Evolutionary conservation across 2,113 vertebrate genomes (phyloP).

Genomic region (Oreocharis arfaki): DNA sequence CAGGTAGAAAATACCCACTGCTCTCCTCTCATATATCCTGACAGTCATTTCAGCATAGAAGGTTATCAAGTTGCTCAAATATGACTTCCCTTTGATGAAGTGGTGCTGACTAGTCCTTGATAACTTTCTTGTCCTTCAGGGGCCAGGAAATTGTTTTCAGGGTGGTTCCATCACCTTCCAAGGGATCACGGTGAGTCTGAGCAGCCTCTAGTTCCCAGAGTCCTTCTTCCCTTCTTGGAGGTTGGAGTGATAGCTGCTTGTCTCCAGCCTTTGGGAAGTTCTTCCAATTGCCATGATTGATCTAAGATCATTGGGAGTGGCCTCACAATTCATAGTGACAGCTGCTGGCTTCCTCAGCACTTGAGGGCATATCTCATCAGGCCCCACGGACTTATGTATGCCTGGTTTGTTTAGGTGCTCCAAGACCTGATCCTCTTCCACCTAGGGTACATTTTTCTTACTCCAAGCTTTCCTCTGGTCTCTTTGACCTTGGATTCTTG

Average conservation of each 20-base stretch:
- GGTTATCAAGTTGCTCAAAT: neutral
- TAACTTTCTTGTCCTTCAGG: neutral
- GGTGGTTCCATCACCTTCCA: neutral
- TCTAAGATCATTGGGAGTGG: neutral
- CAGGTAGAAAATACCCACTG: neutral
- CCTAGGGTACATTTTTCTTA: neutral
- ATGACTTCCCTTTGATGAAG: neutral
- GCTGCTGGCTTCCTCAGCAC: neutral
- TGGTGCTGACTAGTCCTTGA: neutral
- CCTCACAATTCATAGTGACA: neutral
- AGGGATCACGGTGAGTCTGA: neutral
- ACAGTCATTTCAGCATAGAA: neutral
- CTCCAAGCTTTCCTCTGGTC: neutral
- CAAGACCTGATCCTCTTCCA: neutral
- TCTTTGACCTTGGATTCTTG: neutral
- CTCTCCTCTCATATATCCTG: neutral
- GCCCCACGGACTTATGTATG: fast-evolving
- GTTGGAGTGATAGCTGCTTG: neutral
- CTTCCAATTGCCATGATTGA: neutral
- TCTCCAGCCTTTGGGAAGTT: neutral
- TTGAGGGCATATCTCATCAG: neutral
- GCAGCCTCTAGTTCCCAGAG: neutral
- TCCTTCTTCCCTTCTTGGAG: neutral
- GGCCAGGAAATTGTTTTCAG: neutral
- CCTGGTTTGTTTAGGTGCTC: neutral